Conservation (phyloP, 2,113 vertebrate genomes). For the Mesitornis unicolor region DNA sequence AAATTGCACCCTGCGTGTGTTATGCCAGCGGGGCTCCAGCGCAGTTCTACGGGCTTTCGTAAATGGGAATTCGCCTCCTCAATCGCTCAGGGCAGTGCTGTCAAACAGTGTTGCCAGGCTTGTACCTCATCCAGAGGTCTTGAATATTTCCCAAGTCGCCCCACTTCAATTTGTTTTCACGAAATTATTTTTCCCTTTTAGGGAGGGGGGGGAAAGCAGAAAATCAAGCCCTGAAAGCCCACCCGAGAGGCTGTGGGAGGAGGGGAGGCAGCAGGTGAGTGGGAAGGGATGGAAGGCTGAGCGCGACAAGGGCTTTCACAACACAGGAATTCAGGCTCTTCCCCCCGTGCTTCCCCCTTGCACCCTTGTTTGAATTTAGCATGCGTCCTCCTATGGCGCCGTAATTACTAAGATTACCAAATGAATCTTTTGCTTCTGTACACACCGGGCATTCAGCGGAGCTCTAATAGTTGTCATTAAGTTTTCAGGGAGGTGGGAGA, state of each 20-base stretch:
- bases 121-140: not conserved
- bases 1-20: slow-evolving; percentile 54
- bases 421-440: slow-evolving; percentile 81
- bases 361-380: slow-evolving; percentile 58
- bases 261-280: not conserved
- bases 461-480: slow-evolving; percentile 86
- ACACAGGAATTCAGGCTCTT: slow-evolving; percentile 39
- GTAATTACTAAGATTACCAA: slow-evolving; percentile 80
- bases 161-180: not conserved
- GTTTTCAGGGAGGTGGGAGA: slow-evolving; percentile 72
- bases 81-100: slow-evolving; percentile 3
- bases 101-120: not conserved
- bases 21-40: slow-evolving; percentile 47
- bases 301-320: not conserved
- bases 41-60: slow-evolving; percentile 9
- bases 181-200: not conserved
- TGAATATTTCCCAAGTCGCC: not conserved
- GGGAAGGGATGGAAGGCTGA: not conserved
- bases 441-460: slow-evolving; percentile 78
- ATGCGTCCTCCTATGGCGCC: slow-evolving; percentile 67
- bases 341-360: not conserved
- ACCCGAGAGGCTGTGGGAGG: not conserved
- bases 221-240: not conserved
- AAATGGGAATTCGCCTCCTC: slow-evolving; percentile 44
- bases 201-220: accelerated